These are phyloP conservation scores for Drosophila kohkoa DNA, from an alignment of 1,140 invertebrate species.

Conservation along the genomic window DNA sequence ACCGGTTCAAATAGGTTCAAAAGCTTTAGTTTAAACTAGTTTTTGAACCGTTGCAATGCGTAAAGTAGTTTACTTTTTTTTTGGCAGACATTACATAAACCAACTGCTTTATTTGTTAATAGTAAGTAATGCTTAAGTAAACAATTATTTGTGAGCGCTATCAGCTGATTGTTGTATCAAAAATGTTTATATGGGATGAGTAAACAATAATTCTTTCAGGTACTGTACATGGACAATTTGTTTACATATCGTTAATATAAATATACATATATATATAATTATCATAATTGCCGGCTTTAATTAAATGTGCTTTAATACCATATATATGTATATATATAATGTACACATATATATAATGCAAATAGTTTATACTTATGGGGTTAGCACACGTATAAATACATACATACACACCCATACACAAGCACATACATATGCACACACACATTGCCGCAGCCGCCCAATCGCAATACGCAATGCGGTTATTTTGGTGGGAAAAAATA, in stretches of 20 bases:
- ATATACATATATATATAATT: background rate
- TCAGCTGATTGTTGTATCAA: constrained; percentile 2
- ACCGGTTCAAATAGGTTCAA: no score
- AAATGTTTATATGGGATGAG: background rate
- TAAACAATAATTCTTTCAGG: constrained; percentile 3
- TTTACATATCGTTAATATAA: constrained; percentile 3
- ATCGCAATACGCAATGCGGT: constrained; percentile 30
- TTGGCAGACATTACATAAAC: no score
- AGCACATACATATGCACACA: background rate
- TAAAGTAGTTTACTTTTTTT: no score
- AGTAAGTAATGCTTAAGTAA: background rate
- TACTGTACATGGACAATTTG: constrained; percentile 24
- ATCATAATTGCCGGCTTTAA: constrained; percentile 17
- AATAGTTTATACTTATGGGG: constrained; percentile 5
- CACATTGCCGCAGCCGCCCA: constrained; percentile 17
- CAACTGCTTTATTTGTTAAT: no score
- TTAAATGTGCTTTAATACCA: background rate
- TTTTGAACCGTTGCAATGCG: no score
- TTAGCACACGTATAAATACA: constrained; percentile 2
- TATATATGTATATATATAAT: background rate
- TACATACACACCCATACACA: background rate
- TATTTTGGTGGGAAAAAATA: constrained; percentile 49
- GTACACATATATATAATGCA: constrained; percentile 1
- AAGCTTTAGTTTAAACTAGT: no score
- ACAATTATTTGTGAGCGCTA: background rate